Evolutionary conservation across 2,888 invertebrate genomes (phyloP), one percentile per base, ranked within the genome.

Genomic region (Homarus gammarus): DNA sequence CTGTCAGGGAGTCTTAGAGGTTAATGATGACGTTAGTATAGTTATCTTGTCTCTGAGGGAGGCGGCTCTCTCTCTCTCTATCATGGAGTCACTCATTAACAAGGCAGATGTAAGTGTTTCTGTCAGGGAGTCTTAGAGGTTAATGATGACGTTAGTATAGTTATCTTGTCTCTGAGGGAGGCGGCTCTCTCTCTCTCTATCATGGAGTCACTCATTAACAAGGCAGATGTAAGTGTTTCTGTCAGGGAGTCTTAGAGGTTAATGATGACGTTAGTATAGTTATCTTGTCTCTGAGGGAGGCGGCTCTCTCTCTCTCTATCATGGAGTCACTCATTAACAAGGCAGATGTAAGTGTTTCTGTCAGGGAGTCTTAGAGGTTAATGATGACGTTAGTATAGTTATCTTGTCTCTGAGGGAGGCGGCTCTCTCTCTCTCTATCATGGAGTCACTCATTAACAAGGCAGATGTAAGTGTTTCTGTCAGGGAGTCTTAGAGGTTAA

Each of bases 21-120:
- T 82, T 56, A 61, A 38, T 12, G 18, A 22, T 1, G 3, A 3
- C 56, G 56, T 18, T 31, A 12, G 38, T 31, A 18, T 70, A 70
- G 31, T 10, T n/a, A n/a, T n/a, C n/a, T n/a, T n/a, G n/a, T n/a
- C n/a, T n/a, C n/a, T n/a, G n/a, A n/a, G n/a, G n/a, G n/a, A n/a
- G n/a, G n/a, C n/a, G n/a, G n/a, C n/a, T n/a, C n/a, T n/a, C n/a
- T n/a, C n/a, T n/a, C n/a, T n/a, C n/a, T n/a, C n/a, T n/a, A n/a
- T n/a, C n/a, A 36, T 90, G 38, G 90, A 90, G 64, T 79, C 87
- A n/a, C 40, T 87, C 12, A 85, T 90, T 31, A 88, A 88, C 61
- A 90, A 90, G 72, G 90, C 90, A 38, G 90, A 90, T 81, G 90
- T 90, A 81, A 90, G 90, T 90, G 33, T 64, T 22, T 18, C 22